A percentile compares a stretch with the other conserved stretches of the same genome.
Conservation (phyloP, 2,888 invertebrate genomes). For the Sesia bembeciformis region DNA sequence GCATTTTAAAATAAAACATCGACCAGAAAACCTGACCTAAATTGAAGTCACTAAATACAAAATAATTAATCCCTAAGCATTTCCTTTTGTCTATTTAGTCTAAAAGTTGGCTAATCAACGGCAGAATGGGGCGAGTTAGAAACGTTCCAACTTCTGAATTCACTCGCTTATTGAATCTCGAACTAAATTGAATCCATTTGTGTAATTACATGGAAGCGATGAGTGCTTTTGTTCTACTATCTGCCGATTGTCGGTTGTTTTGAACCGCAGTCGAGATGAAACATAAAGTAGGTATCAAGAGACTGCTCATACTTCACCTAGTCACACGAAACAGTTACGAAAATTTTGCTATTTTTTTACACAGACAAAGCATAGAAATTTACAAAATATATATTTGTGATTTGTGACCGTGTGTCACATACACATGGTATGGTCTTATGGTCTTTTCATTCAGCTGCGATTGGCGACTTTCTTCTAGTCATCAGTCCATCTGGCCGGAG, state of each 20-base stretch:
- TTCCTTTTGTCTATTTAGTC: background rate
- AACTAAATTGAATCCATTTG: conserved; percentile 12
- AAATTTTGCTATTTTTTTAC: too few species aligned
- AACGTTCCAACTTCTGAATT: conserved; percentile 11
- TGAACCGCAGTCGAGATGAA: background rate
- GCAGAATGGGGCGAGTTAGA: conserved; percentile 2
- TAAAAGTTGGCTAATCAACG: background rate
- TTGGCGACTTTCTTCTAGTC: too few species aligned
- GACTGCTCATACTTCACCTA: too few species aligned
- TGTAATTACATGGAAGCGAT: conserved; percentile 2
- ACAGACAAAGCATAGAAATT: too few species aligned
- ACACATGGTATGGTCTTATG: too few species aligned
- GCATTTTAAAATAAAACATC: too few species aligned
- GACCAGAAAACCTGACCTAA: background rate
- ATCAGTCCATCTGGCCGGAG: too few species aligned
- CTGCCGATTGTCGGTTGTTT: background rate
- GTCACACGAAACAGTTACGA: too few species aligned
- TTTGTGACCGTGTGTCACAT: too few species aligned
- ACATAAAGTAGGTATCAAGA: too few species aligned
- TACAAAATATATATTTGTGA: too few species aligned
- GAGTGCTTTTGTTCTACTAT: background rate
- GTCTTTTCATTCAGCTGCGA: too few species aligned
- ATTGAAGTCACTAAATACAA: background rate
- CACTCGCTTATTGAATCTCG: conserved; percentile 14
- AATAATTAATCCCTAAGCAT: background rate